A percentile compares a stretch with the other conserved stretches of the same genome.
Conservation (phyloP, 2,797 vertebrate genomes). For the Hydrolagus colliei region DNA sequence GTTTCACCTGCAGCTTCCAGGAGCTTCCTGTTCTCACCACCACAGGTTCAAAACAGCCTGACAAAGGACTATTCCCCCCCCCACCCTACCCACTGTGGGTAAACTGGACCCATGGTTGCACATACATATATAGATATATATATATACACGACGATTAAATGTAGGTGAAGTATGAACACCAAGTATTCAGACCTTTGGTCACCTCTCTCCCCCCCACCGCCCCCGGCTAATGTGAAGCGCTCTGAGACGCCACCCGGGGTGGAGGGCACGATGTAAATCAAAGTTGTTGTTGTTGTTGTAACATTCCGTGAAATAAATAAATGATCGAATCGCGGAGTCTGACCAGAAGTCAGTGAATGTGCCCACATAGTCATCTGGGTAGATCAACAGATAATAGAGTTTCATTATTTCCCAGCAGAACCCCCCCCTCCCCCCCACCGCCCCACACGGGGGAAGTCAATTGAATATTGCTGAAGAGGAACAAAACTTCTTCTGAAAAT, state of each 20-base stretch:
- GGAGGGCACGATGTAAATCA: too few species aligned
- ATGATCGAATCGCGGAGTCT: neutral
- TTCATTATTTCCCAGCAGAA: neutral
- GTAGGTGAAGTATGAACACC: neutral
- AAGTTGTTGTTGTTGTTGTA: neutral
- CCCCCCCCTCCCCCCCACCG: too few species aligned
- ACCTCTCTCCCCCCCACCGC: too few species aligned
- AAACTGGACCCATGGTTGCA: neutral
- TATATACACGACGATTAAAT: neutral
- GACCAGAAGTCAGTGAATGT: neutral
- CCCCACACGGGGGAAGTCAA: neutral
- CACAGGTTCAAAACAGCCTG: neutral
- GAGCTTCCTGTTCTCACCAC: neutral
- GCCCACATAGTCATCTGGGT: neutral
- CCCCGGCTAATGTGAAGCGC: too few species aligned
- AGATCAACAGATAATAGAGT: neutral
- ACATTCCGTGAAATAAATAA: conserved; percentile 12
- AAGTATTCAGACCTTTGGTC: too few species aligned
- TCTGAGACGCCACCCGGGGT: too few species aligned
- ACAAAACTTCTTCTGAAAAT: neutral
- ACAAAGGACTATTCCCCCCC: neutral
- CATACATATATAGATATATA: neutral
- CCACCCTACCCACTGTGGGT: too few species aligned
- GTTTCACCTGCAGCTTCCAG: conserved; percentile 41
- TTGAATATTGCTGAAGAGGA: neutral